phyloP scores from a whole-genome alignment of 2,797 vertebrate genomes.

The Cyclopterus lumpus region DNA sequence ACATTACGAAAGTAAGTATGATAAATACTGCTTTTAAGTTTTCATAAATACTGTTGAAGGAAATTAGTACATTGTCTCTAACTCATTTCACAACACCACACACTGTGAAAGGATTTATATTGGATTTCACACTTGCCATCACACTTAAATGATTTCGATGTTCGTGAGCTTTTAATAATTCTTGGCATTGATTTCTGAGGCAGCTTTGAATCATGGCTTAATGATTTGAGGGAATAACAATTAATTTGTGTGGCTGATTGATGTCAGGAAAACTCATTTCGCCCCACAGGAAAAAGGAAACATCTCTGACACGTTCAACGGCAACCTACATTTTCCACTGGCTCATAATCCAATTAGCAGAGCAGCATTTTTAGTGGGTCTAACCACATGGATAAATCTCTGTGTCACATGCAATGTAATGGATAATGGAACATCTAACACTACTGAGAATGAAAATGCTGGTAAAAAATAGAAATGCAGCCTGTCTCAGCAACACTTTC shows the following conservation, averaged over 20 bases:
- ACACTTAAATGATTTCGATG: conserved; percentile 66
- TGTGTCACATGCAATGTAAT: conserved; percentile 36
- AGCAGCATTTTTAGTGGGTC: conserved; percentile 56
- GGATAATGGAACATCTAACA: conserved; percentile 33
- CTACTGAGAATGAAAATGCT: conserved; percentile 36
- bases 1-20: neutral
- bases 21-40: conserved; percentile 40
- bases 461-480: conserved; percentile 1
- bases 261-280: conserved; percentile 74
- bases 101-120: conserved; percentile 52
- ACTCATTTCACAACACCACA: conserved; percentile 47
- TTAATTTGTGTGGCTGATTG: conserved; percentile 75
- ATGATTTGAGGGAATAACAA: conserved; percentile 80
- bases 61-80: conserved; percentile 51
- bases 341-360: conserved; percentile 77
- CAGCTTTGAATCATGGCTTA: conserved; percentile 70
- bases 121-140: conserved; percentile 75
- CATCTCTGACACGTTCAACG: conserved; percentile 62
- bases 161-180: conserved; percentile 73
- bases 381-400: conserved; percentile 63
- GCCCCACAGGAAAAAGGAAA: conserved; percentile 66
- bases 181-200: conserved; percentile 76
- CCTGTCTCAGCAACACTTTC: neutral
- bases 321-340: conserved; percentile 78
- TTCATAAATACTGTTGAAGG: conserved; percentile 29